Base-by-base conservation (phyloP, 2,888 invertebrate species). In the Hipparchia sbordonii region DNA sequence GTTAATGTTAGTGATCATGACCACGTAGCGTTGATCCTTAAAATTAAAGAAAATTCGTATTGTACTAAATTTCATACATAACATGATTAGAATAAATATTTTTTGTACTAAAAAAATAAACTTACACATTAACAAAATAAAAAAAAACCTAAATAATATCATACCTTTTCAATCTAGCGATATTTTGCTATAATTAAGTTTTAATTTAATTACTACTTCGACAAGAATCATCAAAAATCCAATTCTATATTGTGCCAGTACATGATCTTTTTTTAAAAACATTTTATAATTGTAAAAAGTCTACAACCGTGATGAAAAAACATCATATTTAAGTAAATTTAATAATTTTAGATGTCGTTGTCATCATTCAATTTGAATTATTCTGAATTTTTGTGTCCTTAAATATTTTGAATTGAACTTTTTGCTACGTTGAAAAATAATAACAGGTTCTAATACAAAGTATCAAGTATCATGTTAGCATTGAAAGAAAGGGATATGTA, bases 281-380 rank as follows among this genome's bases (percentile, higher is more conserved):
- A 10, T 60, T 69, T 45, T 39, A 33, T 59, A 13, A 57, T 57
- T 69, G 57, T 69, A 63, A 59, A 65, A 72, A 68, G 65, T 59
- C 68, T 72, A 67, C 65, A 73, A 62, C 51, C 46, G 70, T 70
- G 72, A 67, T 59, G 67, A 52, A 67, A 67, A 67, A 46, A 70
- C 46, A 61, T 67, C 73, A 73, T 45, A 69, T 67, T 67, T 52
- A 60, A 57, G 39, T 67, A 48, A 63, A 51, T 23, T 52, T 13
- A 13, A 51, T 63, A 62, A 56, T 23, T 51, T 70, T 60, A 63
- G 46, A 48, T 51, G 51, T 73, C 73, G 73, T 73, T 73, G 73
- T 67, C 23, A 1, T 23, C 62, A 46, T 57, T 52, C 39, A 66
- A 13, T 57, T 56, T 62, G 12, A 67, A 48, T 33, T 48, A 48